Conservation (phyloP, 2,888 invertebrate species). For the Gnatocerus cornutus region DNA sequence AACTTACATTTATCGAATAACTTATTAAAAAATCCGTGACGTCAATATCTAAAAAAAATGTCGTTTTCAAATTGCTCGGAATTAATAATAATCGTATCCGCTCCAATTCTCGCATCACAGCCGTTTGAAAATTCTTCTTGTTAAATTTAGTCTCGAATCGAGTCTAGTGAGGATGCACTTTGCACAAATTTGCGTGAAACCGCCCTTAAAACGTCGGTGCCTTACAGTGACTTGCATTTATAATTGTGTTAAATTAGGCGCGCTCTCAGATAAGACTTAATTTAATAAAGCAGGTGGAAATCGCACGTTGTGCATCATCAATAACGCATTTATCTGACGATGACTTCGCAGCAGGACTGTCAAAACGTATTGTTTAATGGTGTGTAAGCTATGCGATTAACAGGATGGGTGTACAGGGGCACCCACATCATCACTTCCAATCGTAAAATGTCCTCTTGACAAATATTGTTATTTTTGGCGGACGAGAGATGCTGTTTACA, state of each 20-base stretch:
- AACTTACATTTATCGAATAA: conserved; percentile 17
- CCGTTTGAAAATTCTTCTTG: conserved; percentile 21
- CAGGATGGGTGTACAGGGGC: conserved; percentile 7
- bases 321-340: conserved; percentile 46
- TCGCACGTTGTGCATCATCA: conserved; percentile 45
- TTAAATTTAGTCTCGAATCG: conserved; percentile 23
- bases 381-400: conserved; percentile 27
- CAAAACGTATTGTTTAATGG: conserved; percentile 44
- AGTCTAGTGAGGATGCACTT: conserved; percentile 24
- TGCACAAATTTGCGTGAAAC: conserved; percentile 30
- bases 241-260: conserved; percentile 66
- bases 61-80: conserved; percentile 38
- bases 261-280: conserved; percentile 62
- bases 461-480: conserved; percentile 55
- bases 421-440: conserved; percentile 44
- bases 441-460: conserved; percentile 54
- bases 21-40: conserved; percentile 33
- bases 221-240: conserved; percentile 63
- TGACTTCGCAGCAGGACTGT: conserved; percentile 13
- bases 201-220: conserved; percentile 48
- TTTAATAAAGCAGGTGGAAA: conserved; percentile 61
- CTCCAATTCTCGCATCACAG: conserved; percentile 30
- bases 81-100: conserved; percentile 43
- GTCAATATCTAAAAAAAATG: conserved; percentile 42
- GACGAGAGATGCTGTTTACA: conserved; percentile 28